Conservation (phyloP, 2,888 invertebrate species). For the Mesochorus sp. region DNA sequence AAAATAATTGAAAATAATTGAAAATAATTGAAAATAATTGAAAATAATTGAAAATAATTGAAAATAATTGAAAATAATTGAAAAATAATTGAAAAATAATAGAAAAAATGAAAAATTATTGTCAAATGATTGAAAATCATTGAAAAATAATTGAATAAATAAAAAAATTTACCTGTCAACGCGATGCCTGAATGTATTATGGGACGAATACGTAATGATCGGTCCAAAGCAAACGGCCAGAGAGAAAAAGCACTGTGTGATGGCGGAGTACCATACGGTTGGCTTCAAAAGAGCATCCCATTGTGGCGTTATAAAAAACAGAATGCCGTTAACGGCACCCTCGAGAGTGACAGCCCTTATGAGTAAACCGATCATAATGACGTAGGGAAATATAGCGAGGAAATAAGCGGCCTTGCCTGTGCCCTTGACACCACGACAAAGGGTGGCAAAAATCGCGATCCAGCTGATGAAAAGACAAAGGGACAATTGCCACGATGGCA, state of each 20-base stretch:
- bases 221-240: constrained; percentile 86
- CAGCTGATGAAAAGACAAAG: constrained; percentile 84
- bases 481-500: constrained; percentile 83
- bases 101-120: too few species aligned
- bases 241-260: constrained; percentile 86
- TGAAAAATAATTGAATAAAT: background rate
- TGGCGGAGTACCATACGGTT: constrained; percentile 86
- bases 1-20: too few species aligned
- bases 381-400: constrained; percentile 87
- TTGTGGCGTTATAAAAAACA: constrained; percentile 86
- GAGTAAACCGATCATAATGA: constrained; percentile 85
- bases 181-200: constrained; percentile 85
- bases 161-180: constrained; percentile 82
- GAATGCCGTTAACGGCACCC: constrained; percentile 85
- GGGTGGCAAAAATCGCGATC: constrained; percentile 83
- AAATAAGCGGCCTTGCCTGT: constrained; percentile 88
- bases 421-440: constrained; percentile 84
- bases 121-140: constrained; percentile 42
- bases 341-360: constrained; percentile 85
- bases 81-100: too few species aligned
- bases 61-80: too few species aligned
- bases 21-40: too few species aligned
- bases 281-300: constrained; percentile 86
- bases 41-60: too few species aligned
- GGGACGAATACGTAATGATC: constrained; percentile 85